Conservation (phyloP, 2,888 invertebrate genomes). For the Leucophenga maculata region DNA sequence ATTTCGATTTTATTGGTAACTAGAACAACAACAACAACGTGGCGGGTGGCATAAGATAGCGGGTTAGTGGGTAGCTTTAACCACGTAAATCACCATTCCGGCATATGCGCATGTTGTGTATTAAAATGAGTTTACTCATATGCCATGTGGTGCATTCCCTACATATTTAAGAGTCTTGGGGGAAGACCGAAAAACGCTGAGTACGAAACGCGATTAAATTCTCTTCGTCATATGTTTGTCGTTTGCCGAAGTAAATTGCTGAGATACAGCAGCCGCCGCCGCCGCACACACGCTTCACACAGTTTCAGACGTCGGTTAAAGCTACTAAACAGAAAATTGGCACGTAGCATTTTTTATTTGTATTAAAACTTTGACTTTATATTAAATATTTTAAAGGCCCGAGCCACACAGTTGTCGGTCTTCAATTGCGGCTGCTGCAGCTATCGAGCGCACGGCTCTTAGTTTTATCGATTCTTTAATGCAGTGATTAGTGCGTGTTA, state of each 20-base stretch:
- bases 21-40: too few species aligned
- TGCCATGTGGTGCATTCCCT: background rate
- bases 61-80: too few species aligned
- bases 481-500: background rate
- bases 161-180: background rate
- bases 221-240: background rate
- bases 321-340: background rate
- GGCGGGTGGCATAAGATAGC: too few species aligned
- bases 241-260: background rate
- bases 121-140: slow-evolving; percentile 24
- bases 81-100: too few species aligned
- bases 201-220: background rate
- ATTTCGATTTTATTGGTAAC: slow-evolving; percentile 62
- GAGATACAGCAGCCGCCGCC: background rate
- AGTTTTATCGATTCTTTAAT: too few species aligned
- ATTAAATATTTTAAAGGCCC: background rate
- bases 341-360: too few species aligned
- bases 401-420: too few species aligned
- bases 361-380: too few species aligned
- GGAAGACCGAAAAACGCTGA: background rate
- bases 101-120: too few species aligned
- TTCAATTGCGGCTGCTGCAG: too few species aligned
- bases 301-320: background rate
- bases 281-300: background rate
- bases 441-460: too few species aligned